phyloP scores from a whole-genome alignment of 2,888 invertebrate species.

The Rugalucina vietnamica region DNA sequence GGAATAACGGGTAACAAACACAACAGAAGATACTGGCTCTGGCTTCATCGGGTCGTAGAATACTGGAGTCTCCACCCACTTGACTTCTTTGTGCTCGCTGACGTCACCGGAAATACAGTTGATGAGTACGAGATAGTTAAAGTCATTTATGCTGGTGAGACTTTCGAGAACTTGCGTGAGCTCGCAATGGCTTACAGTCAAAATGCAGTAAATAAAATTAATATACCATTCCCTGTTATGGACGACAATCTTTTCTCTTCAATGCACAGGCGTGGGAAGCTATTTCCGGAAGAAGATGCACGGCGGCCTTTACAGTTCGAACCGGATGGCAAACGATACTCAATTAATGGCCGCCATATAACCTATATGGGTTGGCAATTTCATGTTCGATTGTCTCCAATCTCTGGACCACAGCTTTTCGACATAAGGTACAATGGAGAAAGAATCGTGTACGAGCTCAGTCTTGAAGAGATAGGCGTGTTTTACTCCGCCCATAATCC shows the following conservation, averaged over 20 bases:
- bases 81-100: slow-evolving; percentile 73
- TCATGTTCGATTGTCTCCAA: slow-evolving; percentile 74
- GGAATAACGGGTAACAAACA: slow-evolving; percentile 57
- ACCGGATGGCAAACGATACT: slow-evolving; percentile 78
- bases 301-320: slow-evolving; percentile 70
- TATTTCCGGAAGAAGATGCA: slow-evolving; percentile 57
- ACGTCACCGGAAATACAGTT: slow-evolving; percentile 66
- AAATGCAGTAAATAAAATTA: slow-evolving; percentile 39
- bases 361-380: slow-evolving; percentile 78
- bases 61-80: slow-evolving; percentile 71
- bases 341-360: slow-evolving; percentile 71
- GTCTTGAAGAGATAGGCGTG: slow-evolving; percentile 77
- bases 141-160: slow-evolving; percentile 67
- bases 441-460: slow-evolving; percentile 78
- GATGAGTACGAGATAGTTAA: slow-evolving; percentile 61
- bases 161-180: slow-evolving; percentile 60
- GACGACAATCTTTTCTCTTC: slow-evolving; percentile 44
- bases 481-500: slow-evolving; percentile 75
- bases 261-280: slow-evolving; percentile 51
- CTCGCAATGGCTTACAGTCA: slow-evolving; percentile 59
- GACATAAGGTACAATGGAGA: slow-evolving; percentile 73
- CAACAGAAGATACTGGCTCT: slow-evolving; percentile 68
- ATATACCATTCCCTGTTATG: slow-evolving; percentile 39
- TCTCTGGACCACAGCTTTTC: slow-evolving; percentile 72
- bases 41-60: slow-evolving; percentile 64